These are phyloP conservation scores for Agrochola litura DNA, from an alignment of 2,888 invertebrate species.

Conservation along the genomic window DNA sequence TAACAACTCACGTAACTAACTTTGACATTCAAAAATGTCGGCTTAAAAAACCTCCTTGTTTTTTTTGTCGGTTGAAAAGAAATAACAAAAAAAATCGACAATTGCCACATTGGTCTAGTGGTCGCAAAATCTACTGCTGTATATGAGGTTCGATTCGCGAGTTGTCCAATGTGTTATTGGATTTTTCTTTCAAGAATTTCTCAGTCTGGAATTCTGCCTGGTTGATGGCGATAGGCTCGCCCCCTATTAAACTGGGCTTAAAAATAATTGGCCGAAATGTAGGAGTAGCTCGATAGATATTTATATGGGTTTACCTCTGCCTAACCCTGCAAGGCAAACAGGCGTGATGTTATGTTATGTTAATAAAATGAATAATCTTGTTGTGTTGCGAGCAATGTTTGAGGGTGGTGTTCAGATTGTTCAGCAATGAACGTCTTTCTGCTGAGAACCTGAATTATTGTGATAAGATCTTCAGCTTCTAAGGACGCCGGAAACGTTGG, in stretches of 20 bases:
- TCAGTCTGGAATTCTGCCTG: neutral
- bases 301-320: neutral
- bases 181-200: neutral
- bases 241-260: neutral
- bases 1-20: no score
- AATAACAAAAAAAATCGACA: neutral
- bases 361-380: no score
- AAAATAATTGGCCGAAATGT: no score
- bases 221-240: neutral
- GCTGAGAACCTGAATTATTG: no score
- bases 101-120: neutral
- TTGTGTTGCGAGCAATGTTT: no score
- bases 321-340: no score
- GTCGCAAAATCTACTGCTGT: neutral
- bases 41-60: neutral
- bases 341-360: no score
- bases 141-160: neutral
- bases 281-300: no score
- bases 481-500: no score
- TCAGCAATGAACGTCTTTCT: no score
- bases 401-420: no score
- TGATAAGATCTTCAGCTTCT: no score
- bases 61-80: neutral
- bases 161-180: neutral
- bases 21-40: neutral